A percentile compares a stretch with the other conserved stretches of the same genome.
Evolutionary conservation across 2,113 vertebrate species (phyloP).

Genomic region (Phaethon lepturus): DNA sequence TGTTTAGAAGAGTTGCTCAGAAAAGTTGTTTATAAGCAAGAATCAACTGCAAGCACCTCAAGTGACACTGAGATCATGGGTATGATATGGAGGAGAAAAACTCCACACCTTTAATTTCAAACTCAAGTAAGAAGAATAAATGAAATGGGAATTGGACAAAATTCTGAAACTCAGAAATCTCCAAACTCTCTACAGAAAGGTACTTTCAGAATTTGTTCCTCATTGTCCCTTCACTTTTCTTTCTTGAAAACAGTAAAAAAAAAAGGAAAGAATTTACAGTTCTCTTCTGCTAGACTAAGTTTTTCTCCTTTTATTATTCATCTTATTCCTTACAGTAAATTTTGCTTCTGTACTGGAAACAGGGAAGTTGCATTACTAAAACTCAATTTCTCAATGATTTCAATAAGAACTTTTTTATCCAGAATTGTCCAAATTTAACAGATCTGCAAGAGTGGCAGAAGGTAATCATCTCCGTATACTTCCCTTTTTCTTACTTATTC

Average conservation of each 20-base stretch:
- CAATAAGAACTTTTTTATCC: neutral
- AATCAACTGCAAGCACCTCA: neutral
- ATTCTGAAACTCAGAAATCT: neutral
- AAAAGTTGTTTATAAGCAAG: neutral
- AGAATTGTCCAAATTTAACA: neutral
- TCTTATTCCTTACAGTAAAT: neutral
- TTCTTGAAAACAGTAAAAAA: neutral
- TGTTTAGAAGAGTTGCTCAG: neutral
- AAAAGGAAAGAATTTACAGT: neutral
- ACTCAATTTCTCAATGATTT: neutral
- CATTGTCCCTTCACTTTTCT: neutral
- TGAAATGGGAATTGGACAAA: neutral
- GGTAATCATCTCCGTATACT: neutral
- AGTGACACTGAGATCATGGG: neutral
- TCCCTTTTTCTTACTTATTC: neutral
- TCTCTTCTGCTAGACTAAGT: neutral
- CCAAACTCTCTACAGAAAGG: neutral
- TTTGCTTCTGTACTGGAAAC: neutral
- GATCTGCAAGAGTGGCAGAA: neutral
- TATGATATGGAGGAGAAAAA: neutral
- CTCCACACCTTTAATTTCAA: neutral
- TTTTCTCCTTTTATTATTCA: neutral
- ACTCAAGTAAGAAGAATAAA: neutral
- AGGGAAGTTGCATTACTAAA: neutral
- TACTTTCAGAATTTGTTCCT: neutral